These are phyloP conservation scores for Sisor rabdophorus DNA, from an alignment of 2,113 vertebrate genomes.

Conservation along the genomic window DNA sequence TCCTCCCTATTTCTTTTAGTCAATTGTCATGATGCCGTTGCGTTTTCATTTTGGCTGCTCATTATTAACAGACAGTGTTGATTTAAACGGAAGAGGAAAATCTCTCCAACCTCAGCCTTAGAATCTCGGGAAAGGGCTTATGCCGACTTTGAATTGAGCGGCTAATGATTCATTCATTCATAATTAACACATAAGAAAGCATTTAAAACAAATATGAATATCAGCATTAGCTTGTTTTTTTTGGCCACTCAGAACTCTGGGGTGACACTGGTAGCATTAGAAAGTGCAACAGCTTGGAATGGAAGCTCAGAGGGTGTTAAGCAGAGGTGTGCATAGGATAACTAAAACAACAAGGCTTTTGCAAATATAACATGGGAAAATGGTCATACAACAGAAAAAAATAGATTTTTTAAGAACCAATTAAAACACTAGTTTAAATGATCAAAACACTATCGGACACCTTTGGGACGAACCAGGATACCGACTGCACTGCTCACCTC, in stretches of 20 bases:
- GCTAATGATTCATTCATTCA: conserved; percentile 36
- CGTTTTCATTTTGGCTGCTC: conserved; percentile 47
- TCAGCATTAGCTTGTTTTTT: neutral
- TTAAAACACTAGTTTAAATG: no score
- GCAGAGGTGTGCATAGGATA: conserved; percentile 5
- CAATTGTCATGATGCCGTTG: conserved; percentile 33
- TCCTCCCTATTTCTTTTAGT: conserved; percentile 41
- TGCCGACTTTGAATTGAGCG: conserved; percentile 23
- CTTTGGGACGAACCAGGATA: no score
- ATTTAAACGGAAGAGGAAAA: conserved; percentile 30
- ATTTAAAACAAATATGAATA: conserved; percentile 32
- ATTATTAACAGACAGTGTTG: conserved; percentile 34
- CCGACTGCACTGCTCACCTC: no score
- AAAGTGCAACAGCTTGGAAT: neutral
- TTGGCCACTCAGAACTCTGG: neutral
- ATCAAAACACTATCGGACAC: no score
- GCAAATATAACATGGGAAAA: no score
- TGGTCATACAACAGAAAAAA: no score
- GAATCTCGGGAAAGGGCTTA: conserved; percentile 19
- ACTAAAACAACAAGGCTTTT: neutral
- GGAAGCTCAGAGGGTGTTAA: neutral
- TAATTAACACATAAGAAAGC: conserved; percentile 11
- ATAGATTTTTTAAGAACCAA: no score
- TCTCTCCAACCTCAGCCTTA: conserved; percentile 30
- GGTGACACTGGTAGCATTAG: neutral